Base-by-base conservation (phyloP, 1,140 invertebrate genomes). In the Drosophila punjabiensis region DNA sequence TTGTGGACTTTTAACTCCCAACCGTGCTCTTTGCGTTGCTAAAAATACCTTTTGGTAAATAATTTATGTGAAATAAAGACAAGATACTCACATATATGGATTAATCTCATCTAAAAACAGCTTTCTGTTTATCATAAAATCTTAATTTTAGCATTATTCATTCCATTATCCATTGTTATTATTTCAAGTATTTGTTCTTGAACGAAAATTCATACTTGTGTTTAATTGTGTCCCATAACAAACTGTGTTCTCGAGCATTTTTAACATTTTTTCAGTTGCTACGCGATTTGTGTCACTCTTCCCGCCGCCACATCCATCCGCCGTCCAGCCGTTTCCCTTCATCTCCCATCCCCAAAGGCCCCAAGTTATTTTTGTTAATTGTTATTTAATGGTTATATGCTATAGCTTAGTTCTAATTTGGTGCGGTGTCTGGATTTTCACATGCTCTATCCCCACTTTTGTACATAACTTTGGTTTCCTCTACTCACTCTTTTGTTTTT, bases 381-480 rank as follows among this genome's bases (percentile, higher is more conserved):
- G 79, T 87, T 76, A 76, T 76, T 76, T 86, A 73, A 87, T 86
- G 82, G 53, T 82, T 79, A 82, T 79, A 88, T 83, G 84, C 74
- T 47, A 50, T 87, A 86, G 76, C 50, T 83, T 77, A 80, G 83
- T 63, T 76, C 58, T 76, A 64, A 73, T 74, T 81, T 73, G 84
- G 80, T 87, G 80, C 71, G 83, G 81, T 89, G 50, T 52, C 75
- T 80, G 45, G 59, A 64, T 45, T 71, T 58, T 81, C 50, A 56
- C 50, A 20, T 56, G 20, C 37, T 60, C 58, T 59, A 28, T 28
- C 50, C 32, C 35, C 55, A 62, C 47, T 65, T 64, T 35, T 65
- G 70, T 73, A 73, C 58, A 73, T 73, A 62, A 75, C 70, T 71
- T 67, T 67, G 62, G 63, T 67, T 71, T 53, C 55, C 64, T 66